Evolutionary conservation across 1,140 invertebrate species (phyloP).

Genomic region (Brachionus asplanchnoidis): DNA sequence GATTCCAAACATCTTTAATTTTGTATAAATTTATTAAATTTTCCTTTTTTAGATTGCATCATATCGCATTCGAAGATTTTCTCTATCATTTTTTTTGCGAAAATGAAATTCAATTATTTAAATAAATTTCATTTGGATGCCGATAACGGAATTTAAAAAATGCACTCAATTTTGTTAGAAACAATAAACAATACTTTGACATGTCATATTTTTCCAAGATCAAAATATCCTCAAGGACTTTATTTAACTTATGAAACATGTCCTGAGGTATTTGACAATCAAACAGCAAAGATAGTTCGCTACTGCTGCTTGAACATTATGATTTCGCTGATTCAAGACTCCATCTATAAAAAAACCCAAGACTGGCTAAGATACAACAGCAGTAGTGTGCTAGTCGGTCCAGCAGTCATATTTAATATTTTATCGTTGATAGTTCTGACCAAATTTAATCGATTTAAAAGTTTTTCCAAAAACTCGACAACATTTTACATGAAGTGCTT

Average conservation of each 20-base stretch:
- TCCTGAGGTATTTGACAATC: conserved; percentile 17
- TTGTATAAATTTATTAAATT: neutral
- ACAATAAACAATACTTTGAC: conserved; percentile 1
- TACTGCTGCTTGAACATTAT: conserved; percentile 35
- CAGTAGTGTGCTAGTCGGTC: conserved; percentile 10
- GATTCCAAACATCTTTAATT: neutral
- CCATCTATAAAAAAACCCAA: conserved; percentile 33
- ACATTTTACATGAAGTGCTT: conserved; percentile 39
- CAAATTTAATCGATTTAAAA: neutral
- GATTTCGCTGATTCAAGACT: neutral
- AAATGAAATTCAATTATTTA: neutral
- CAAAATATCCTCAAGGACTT: neutral
- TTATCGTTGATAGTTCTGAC: conserved; percentile 19
- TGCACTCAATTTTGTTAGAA: neutral
- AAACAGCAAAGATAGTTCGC: conserved; percentile 1
- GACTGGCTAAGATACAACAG: conserved; percentile 34
- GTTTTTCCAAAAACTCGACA: neutral
- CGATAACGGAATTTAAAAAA: neutral
- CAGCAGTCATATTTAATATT: conserved; percentile 33
- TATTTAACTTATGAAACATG: conserved; percentile 38
- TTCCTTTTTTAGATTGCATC: neutral
- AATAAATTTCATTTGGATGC: neutral
- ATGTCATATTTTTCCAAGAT: conserved; percentile 26
- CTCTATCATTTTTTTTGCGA: neutral
- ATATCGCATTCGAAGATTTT: neutral